Percentiles rank a stretch among this genome's conserved stretches.
These are phyloP conservation scores for Xanthia icteritia DNA, from an alignment of 2,888 invertebrate genomes.

Conservation along the genomic window DNA sequence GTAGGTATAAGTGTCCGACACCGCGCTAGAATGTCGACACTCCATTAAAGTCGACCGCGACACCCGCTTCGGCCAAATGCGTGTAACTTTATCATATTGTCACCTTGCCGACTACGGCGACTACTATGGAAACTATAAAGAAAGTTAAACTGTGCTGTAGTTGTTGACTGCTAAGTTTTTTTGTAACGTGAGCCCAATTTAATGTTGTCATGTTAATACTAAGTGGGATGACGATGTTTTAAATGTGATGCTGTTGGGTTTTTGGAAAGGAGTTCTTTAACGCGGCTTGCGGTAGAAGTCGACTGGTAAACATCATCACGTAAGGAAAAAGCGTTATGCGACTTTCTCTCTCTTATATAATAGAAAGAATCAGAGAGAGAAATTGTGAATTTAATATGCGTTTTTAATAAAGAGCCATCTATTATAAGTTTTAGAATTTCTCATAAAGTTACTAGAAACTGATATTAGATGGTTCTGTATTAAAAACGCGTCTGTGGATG, in stretches of 20 bases:
- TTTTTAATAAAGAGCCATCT: too few relatives aligned
- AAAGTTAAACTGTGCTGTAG: background rate
- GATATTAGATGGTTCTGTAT: too few relatives aligned
- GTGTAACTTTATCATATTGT: constrained; percentile 36
- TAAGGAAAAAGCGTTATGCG: too few relatives aligned
- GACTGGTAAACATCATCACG: background rate
- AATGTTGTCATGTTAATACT: background rate
- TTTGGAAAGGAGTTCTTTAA: too few relatives aligned
- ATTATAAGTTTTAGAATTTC: too few relatives aligned
- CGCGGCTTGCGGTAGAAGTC: too few relatives aligned
- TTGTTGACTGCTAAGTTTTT: background rate
- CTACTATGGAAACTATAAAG: background rate
- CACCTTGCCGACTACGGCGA: constrained; percentile 19
- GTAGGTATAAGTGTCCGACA: constrained; percentile 39
- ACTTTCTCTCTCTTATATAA: too few relatives aligned
- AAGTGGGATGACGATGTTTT: background rate
- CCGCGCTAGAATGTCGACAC: constrained; percentile 35
- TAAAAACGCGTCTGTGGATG: too few relatives aligned
- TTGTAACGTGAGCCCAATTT: background rate
- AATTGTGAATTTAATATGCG: too few relatives aligned
- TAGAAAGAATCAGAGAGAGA: too few relatives aligned
- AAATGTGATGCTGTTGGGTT: background rate
- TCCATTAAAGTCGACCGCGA: constrained; percentile 38
- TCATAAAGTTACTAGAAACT: too few relatives aligned
- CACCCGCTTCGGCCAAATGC: constrained; percentile 26